A percentile compares a stretch with the other conserved stretches of the same genome.
Conservation (phyloP, 1,140 invertebrate species). For the Muscidifurax raptorellus region DNA sequence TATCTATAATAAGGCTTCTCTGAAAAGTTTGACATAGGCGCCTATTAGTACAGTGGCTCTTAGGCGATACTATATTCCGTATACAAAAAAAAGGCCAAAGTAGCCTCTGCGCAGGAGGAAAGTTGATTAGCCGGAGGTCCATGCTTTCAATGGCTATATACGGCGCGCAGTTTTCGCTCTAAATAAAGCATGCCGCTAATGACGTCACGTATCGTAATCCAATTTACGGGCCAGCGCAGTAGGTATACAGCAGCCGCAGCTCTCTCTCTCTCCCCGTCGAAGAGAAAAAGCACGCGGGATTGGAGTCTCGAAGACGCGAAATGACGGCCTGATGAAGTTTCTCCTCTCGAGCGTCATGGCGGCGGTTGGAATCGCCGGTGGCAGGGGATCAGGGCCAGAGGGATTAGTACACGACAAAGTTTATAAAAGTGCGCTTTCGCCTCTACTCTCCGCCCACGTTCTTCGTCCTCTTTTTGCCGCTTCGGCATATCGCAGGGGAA, state of each 20-base stretch:
- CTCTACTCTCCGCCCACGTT: conserved; percentile 48
- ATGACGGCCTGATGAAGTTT: conserved; percentile 75
- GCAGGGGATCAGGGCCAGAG: conserved; percentile 63
- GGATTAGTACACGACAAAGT: conserved; percentile 73
- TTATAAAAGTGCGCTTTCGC: conserved; percentile 71
- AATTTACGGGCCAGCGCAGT: conserved; percentile 64
- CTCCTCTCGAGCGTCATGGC: conserved; percentile 55
- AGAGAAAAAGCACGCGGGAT: conserved; percentile 55
- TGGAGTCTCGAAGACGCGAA: conserved; percentile 66
- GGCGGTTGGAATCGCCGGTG: conserved; percentile 51
- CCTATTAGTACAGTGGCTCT: neutral
- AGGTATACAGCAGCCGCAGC: neutral
- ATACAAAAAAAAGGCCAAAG: neutral
- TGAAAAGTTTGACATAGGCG: neutral
- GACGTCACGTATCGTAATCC: conserved; percentile 74
- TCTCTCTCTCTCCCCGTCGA: neutral
- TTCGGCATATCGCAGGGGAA: neutral
- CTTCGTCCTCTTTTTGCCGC: conserved; percentile 32
- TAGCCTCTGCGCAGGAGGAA: neutral
- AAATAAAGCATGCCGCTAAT: conserved; percentile 71
- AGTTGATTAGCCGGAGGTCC: conserved; percentile 16
- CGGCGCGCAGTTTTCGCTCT: neutral
- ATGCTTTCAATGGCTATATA: conserved; percentile 33
- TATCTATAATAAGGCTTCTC: neutral
- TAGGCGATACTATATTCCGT: neutral